A percentile compares a stretch with the other conserved stretches of the same genome.
phyloP scores from a whole-genome alignment of 2,797 vertebrate species.

The Fringilla coelebs region DNA sequence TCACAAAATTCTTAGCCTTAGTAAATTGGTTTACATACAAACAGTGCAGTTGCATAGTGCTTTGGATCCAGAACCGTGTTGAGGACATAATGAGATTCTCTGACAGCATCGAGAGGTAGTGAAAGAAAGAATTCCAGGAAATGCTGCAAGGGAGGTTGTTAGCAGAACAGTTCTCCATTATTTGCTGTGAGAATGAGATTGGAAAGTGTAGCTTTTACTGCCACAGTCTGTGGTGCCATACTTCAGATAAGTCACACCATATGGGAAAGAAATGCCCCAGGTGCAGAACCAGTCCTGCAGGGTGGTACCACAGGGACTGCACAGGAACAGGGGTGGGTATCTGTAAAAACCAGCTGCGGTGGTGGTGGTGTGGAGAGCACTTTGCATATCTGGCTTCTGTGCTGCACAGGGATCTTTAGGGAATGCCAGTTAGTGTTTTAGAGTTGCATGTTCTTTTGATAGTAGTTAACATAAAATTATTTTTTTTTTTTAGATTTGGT shows the following conservation, averaged over 20 bases:
- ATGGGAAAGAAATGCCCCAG: not conserved
- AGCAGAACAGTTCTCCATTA: not conserved
- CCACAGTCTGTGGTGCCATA: not conserved
- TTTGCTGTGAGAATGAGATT: not conserved
- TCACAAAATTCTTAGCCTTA: not conserved
- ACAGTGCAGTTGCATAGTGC: not conserved
- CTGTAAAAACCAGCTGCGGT: not conserved
- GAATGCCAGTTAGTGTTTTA: not conserved
- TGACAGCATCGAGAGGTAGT: not conserved
- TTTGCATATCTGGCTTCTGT: not conserved
- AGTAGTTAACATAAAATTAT: not conserved
- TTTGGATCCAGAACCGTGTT: not conserved
- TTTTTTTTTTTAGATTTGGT: not conserved
- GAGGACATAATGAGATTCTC: not conserved
- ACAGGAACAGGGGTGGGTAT: not conserved
- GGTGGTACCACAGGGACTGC: accelerated
- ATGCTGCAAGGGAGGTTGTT: not conserved
- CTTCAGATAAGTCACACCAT: not conserved
- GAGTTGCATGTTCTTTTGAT: not conserved
- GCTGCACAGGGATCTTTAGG: not conserved
- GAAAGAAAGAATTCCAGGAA: not conserved
- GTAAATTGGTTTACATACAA: not conserved
- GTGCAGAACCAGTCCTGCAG: not conserved
- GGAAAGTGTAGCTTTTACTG: not conserved
- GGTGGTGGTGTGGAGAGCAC: not conserved